Base-by-base conservation (phyloP, 2,797 vertebrate species). In the Sarcoramphus papa region DNA sequence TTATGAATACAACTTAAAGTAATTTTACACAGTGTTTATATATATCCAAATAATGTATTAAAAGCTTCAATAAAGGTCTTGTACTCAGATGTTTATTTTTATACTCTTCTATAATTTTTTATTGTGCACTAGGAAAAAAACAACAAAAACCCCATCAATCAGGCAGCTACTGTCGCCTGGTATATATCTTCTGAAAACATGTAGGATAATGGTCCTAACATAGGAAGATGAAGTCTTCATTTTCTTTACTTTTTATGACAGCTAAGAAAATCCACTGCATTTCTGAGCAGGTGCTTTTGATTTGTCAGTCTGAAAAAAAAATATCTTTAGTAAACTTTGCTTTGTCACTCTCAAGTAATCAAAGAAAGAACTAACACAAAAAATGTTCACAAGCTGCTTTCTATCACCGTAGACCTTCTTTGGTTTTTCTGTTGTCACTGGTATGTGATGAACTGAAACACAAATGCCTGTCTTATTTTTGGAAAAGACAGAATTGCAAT, bases 101-200 rank as follows among this genome's bases (percentile, higher is more conserved):
- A 70, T 70, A n/a, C 14, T 62, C 10, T 63, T 73, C 20, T n/a
- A 48, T 43, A 68, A 6, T 4, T 48, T 45, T 69, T 72, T 47
- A 30, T 27, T 24, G 37, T 41, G 53, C 17, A 43, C 14, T 57
- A 47, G 22, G 7, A 65, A 59, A 27, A 41, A 57, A 8, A 4
- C 24, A 45, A 40, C 14, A 33, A 41, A 63, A 41, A 33, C 9
- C 0, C 0, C 12, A 45, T 8, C 10, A 33, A 35, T 5, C 17
- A 60, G 41, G 15, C 10, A 78, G 30, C 37, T 53, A 67, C 10
- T 69, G 30, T 53, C 4, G 1, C 21, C 57, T 74, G 20, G 4
- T 48, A 18, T 17, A 24, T 65, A 23, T 88, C 53, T 76, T 76
- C 37, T 75, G 67, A 88, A 87, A 90, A 72, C 31, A 65, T 30